Evolutionary conservation across 2,888 invertebrate species (phyloP).

Genomic region (Parthenolecanium corni): DNA sequence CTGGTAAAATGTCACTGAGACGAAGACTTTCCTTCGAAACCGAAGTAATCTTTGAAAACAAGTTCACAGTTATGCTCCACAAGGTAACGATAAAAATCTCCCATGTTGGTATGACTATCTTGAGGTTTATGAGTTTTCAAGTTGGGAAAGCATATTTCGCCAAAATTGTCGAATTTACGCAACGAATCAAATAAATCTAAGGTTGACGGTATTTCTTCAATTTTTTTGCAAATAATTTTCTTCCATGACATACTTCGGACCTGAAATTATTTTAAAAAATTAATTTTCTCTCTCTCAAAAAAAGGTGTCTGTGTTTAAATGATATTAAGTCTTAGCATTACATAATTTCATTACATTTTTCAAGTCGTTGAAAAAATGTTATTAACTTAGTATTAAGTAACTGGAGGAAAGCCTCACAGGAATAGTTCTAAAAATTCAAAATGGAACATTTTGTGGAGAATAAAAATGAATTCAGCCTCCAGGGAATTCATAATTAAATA

Average conservation of each 20-base stretch:
- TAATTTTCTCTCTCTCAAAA: no score
- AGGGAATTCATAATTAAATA: no score
- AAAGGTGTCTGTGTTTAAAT: no score
- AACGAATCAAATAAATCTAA: slow-evolving; percentile 38
- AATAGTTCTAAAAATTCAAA: no score
- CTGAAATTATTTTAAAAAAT: slow-evolving; percentile 34
- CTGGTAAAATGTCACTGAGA: not conserved
- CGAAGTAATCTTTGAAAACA: slow-evolving; percentile 72
- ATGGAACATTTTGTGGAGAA: no score
- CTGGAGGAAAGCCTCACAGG: no score
- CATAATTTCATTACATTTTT: not conserved
- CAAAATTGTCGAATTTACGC: slow-evolving; percentile 53
- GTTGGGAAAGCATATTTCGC: slow-evolving; percentile 50
- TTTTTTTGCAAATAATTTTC: slow-evolving; percentile 61
- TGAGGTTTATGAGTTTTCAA: slow-evolving; percentile 43
- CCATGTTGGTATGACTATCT: slow-evolving; percentile 57
- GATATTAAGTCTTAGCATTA: no score
- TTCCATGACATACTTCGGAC: slow-evolving; percentile 77
- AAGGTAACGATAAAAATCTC: slow-evolving; percentile 62
- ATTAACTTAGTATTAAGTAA: no score
- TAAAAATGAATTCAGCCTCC: no score
- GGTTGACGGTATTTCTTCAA: slow-evolving; percentile 46
- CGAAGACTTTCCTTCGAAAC: slow-evolving; percentile 40
- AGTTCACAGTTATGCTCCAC: slow-evolving; percentile 54
- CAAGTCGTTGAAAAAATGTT: not conserved